phyloP scores from a whole-genome alignment of 2,888 invertebrate species.

The Iphiclides podalirius region DNA sequence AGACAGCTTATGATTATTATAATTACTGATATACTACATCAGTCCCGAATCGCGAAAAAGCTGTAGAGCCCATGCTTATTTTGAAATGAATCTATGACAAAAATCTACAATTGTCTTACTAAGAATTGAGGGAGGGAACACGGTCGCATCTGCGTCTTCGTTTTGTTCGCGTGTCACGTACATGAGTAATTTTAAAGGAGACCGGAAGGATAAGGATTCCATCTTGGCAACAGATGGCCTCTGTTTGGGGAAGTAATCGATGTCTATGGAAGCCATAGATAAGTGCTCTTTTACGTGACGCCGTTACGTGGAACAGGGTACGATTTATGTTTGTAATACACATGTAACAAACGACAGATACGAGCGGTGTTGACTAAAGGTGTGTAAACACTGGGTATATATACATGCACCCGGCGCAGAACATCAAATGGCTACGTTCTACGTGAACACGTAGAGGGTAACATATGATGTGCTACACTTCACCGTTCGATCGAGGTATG shows the following conservation, averaged over 20 bases:
- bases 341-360: background rate
- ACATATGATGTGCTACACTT: no score
- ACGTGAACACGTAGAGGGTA: no score
- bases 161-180: conserved; percentile 59
- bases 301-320: conserved; percentile 3
- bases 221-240: conserved; percentile 46
- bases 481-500: no score
- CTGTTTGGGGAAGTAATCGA: conserved; percentile 27
- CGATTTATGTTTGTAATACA: background rate
- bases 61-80: no score
- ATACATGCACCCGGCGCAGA: no score
- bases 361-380: no score
- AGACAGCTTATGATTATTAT: no score
- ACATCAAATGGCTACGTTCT: no score
- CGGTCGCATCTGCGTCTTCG: conserved; percentile 3
- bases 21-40: no score
- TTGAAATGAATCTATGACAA: no score
- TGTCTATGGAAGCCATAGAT: conserved; percentile 9
- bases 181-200: conserved; percentile 61
- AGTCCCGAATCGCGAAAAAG: no score
- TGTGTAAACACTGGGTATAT: no score
- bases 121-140: conserved; percentile 9
- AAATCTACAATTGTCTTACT: conserved; percentile 10
- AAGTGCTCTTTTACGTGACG: conserved; percentile 20
- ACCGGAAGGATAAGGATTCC: conserved; percentile 40